Base-by-base conservation (phyloP, 30 jellyfish, hydroid and myxozoan genomes). In the Kudoa iwatai region DNA sequence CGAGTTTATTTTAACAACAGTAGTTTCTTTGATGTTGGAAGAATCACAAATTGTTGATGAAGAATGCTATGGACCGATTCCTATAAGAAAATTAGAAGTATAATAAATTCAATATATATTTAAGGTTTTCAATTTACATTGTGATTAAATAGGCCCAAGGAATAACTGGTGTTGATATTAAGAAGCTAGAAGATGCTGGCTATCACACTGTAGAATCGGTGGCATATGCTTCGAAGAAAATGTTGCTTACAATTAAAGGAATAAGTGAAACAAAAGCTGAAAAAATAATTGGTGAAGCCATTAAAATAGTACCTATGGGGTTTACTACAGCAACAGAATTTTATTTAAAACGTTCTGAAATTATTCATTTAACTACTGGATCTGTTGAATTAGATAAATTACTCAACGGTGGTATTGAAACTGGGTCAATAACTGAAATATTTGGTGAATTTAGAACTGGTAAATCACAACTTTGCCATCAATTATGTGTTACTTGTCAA, bases 211-310 rank as follows among this genome's bases (percentile, higher is more conserved):
- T 74, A 4, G 93, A 74, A 34, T 57, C 85, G 19, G 58, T 74
- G 19, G 93, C 93, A 21, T 74, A 59, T 45, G 60, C 93, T 25
- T 86, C 93, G 3, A 74, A 58, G 54, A 74, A 74, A 47, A 52
- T 85, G 10, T 59, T 74, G 41, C 58, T 74, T 25, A 66, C 63
- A 10, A 50, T 74, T 20, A 74, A 74, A 52, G 93, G 93, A 1
- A 74, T 74, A 60, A 74, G 93, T 62, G 93, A 74, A 44, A 84
- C 93, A 14, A 74, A 74, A 51, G 93, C 93, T 7, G 93, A 74
- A 22, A 74, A 74, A 47, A 74, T 74, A 25, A 39, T 60, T 18
- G 65, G 59, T 31, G 93, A 74, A 52, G 88, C 63, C 40, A 53
- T 25, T 17, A 74, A 74, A 41, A 43, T 74, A 39, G 84, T 74